These are phyloP conservation scores for Peromyscus polionotus DNA, from an alignment of 2,113 vertebrate genomes.

Conservation along the genomic window DNA sequence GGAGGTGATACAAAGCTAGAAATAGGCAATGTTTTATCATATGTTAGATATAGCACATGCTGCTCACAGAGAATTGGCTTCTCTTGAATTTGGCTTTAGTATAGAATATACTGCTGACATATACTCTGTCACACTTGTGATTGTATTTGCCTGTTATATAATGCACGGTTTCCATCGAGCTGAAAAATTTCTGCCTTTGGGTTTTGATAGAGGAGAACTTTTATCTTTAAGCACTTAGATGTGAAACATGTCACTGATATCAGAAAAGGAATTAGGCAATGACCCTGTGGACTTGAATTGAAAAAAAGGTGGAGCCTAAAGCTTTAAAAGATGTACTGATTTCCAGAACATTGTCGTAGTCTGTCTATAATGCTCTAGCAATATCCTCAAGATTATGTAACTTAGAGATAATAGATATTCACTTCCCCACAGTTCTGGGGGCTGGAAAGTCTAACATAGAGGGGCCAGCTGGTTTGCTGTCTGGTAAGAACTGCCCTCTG, in stretches of 20 bases:
- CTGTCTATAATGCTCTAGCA: neutral
- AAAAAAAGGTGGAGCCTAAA: neutral
- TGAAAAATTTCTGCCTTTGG: neutral
- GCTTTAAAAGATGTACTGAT: neutral
- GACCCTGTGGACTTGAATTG: neutral
- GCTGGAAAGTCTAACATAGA: neutral
- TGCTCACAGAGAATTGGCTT: neutral
- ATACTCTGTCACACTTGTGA: neutral
- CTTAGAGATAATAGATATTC: neutral
- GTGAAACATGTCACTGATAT: neutral
- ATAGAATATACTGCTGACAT: slow-evolving; percentile 10
- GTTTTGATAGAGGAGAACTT: neutral
- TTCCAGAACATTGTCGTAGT: neutral
- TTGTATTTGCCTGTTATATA: neutral
- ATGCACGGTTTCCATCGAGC: neutral
- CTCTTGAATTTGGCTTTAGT: slow-evolving; percentile 49
- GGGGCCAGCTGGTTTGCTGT: neutral
- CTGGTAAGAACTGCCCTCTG: neutral
- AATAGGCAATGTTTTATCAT: neutral
- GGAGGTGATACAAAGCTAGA: slow-evolving; percentile 9
- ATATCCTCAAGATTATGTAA: neutral
- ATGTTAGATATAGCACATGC: neutral
- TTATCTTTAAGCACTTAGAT: slow-evolving; percentile 18
- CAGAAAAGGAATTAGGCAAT: slow-evolving; percentile 13
- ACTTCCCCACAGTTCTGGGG: neutral